These are phyloP conservation scores for Odontamblyopus rebecca DNA, from an alignment of 2,797 vertebrate genomes.

Conservation along the genomic window DNA sequence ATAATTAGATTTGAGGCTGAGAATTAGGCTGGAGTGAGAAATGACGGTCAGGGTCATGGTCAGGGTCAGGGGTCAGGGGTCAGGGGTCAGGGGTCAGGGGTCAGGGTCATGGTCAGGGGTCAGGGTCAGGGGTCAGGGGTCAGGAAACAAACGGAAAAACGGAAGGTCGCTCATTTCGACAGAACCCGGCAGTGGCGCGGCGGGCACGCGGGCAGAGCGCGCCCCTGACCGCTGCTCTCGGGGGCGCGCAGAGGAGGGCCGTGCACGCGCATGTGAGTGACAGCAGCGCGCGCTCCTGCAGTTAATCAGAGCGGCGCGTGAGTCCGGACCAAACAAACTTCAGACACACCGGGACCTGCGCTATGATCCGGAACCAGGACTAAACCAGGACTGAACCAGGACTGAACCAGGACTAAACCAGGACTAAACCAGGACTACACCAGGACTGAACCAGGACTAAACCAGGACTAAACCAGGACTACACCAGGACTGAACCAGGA, in stretches of 20 bases:
- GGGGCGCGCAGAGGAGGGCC: background rate
- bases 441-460: background rate
- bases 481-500: background rate
- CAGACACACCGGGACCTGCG: background rate
- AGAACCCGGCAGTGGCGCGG: too few species aligned
- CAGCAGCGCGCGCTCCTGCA: background rate
- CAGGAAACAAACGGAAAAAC: too few species aligned
- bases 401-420: background rate
- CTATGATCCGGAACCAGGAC: background rate
- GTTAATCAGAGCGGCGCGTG: background rate
- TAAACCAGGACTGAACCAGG: background rate
- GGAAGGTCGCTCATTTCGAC: too few species aligned
- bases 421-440: background rate
- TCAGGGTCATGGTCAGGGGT: too few species aligned
- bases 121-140: too few species aligned
- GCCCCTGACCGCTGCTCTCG: background rate
- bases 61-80: too few species aligned
- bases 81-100: too few species aligned
- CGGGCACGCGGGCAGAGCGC: too few species aligned
- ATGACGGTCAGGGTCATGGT: too few species aligned
- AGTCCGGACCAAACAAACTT: background rate
- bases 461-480: background rate
- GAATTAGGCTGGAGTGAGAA: too few species aligned
- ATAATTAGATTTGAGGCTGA: too few species aligned
- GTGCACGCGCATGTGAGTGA: constrained; percentile 3